Evolutionary conservation across 2,797 vertebrate species (phyloP), one percentile per base, ranked within the genome.

Genomic region (Choloepus didactylus): DNA sequence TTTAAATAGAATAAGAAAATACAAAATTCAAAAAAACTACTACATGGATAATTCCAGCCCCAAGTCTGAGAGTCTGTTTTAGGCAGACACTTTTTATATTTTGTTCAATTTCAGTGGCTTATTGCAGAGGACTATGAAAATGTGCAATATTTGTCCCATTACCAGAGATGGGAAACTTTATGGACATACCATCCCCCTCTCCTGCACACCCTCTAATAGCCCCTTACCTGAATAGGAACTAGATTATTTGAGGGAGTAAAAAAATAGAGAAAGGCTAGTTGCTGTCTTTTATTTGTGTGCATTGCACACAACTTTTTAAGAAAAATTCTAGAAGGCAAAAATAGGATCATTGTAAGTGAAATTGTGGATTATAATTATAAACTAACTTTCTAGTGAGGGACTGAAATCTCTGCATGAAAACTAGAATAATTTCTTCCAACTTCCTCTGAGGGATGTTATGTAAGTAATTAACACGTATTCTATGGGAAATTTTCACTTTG

Each of bases 1-100:
- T 93, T 94, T 87, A 87, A 89, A 66, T 60, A 93, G 66, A 89
- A 91, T 88, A 76, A 51, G 11, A 46, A 88, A 95, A 41, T n/a
- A 15, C 15, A 54, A 54, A 54, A 56, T 54, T 16, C 2, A 56
- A 56, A 56, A 19, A 56, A 56, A 79, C 25, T 31, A n/a, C 51
- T 44, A 18, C 27, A 41, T 83, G 83, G 81, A 38, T 88, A 85
- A 72, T 81, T 93, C 70, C 81, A 86, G n/a, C 73, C 81, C 21
- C 10, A 73, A 87, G 62, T 89, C 76, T 93, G 92, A 27, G 62
- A 69, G n/a, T 49, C 69, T 93, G 3, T 87, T 95, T 93, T 92
- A 96, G 89, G 83, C 23, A 94, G 59, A 80, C 38, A 41, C 69
- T 72, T 93, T 72, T 62, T 84, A 23, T 77, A 59, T 77, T 90